A percentile compares a stretch with the other conserved stretches of the same genome.
Evolutionary conservation across 2,113 vertebrate species (phyloP).

Genomic region (Lophura nycthemera): DNA sequence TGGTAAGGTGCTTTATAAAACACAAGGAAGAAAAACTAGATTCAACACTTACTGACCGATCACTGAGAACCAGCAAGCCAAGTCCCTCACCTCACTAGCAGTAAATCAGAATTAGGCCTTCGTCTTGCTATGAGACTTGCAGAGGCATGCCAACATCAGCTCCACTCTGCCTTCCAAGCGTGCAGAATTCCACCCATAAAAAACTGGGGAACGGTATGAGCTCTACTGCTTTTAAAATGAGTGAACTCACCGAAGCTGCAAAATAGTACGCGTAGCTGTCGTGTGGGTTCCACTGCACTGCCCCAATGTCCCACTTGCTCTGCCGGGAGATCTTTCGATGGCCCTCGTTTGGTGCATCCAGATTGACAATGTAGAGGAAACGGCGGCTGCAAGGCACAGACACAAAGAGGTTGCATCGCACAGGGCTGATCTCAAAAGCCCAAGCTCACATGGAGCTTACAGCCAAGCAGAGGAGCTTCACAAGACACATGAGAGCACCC

Average conservation of each 20-base stretch:
- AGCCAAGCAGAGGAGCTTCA: neutral
- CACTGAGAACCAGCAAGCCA: neutral
- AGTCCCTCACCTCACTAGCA: neutral
- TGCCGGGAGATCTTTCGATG: slow-evolving; percentile 93
- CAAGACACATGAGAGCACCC: neutral
- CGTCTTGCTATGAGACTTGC: neutral
- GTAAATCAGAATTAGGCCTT: neutral
- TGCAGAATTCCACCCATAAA: neutral
- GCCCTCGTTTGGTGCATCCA: slow-evolving; percentile 88
- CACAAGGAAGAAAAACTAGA: neutral
- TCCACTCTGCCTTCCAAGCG: neutral
- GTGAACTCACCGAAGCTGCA: slow-evolving; percentile 88
- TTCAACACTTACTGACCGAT: neutral
- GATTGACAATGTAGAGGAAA: slow-evolving; percentile 94
- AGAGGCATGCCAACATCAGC: neutral
- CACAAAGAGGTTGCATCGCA: neutral
- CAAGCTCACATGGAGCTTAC: neutral
- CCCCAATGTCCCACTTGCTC: slow-evolving; percentile 98
- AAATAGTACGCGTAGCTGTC: slow-evolving; percentile 87
- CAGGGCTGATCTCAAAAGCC: neutral
- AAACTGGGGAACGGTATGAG: accelerated
- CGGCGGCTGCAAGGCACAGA: slow-evolving; percentile 82
- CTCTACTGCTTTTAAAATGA: neutral
- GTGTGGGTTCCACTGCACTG: slow-evolving; percentile 97
- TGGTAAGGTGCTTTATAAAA: neutral